phyloP scores from a whole-genome alignment of 2,888 invertebrate species.

The Anarsia innoxiella region DNA sequence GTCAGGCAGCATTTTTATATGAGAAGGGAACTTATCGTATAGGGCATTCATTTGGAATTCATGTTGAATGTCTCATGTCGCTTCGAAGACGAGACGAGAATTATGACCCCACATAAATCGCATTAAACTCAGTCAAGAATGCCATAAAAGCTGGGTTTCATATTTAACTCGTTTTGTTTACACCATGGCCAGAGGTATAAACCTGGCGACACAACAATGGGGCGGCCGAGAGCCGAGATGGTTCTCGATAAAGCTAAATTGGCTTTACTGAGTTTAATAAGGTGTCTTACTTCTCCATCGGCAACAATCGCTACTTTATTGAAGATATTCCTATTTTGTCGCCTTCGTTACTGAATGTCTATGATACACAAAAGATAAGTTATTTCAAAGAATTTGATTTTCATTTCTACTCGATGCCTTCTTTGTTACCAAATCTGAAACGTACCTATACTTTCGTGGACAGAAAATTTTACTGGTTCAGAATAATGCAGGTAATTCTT shows the following conservation, averaged over 20 bases:
- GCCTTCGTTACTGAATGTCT: no score
- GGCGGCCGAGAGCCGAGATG: constrained; percentile 46
- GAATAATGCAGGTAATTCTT: no score
- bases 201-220: constrained; percentile 61
- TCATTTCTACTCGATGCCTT: no score
- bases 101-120: constrained; percentile 31
- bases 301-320: constrained; percentile 35
- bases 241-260: constrained; percentile 58
- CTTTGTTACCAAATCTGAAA: no score
- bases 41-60: neutral
- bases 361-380: no score
- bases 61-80: neutral
- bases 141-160: constrained; percentile 47
- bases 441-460: no score
- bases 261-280: constrained; percentile 48
- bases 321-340: no score
- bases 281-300: constrained; percentile 34
- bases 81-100: constrained; percentile 21
- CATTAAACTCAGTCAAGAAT: constrained; percentile 39
- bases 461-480: no score
- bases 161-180: constrained; percentile 56
- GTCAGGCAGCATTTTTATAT: no score
- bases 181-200: constrained; percentile 39
- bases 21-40: no score
- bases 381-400: no score